phyloP scores from a whole-genome alignment of 2,797 vertebrate species.

The Streptopelia turtur region DNA sequence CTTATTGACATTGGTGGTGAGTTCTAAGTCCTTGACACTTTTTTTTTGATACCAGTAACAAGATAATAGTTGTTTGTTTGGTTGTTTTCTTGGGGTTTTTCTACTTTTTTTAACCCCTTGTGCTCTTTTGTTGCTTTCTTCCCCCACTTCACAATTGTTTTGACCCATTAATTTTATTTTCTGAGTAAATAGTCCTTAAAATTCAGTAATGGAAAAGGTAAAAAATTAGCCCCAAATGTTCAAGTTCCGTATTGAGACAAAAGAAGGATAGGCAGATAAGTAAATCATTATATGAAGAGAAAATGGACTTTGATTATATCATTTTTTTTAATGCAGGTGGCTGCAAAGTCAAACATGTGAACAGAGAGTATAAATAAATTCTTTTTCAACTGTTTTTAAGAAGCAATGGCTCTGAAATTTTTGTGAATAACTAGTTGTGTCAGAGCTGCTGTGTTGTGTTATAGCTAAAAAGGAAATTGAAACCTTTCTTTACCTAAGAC shows the following conservation, averaged over 20 bases:
- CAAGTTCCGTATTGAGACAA: neutral
- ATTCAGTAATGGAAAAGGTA: neutral
- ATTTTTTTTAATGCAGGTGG: neutral
- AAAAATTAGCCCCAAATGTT: neutral
- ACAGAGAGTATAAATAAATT: neutral
- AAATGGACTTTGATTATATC: neutral
- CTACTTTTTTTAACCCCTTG: neutral
- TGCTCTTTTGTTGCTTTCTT: neutral
- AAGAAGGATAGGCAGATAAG: neutral
- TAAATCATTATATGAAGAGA: neutral
- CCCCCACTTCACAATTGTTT: rapidly evolving
- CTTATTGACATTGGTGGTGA: neutral
- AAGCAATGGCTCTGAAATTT: neutral
- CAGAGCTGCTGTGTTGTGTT: neutral
- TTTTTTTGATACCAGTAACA: neutral
- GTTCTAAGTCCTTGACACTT: neutral
- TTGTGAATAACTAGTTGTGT: neutral
- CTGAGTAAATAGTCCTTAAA: neutral
- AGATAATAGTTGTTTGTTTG: neutral
- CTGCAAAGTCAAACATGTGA: neutral
- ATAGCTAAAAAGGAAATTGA: neutral
- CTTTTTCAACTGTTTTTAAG: neutral
- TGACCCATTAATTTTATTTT: neutral
- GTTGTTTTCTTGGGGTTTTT: neutral
- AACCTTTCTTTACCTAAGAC: neutral